Base-by-base conservation (phyloP, 2,888 invertebrate genomes). In the Mycalesis mineus region DNA sequence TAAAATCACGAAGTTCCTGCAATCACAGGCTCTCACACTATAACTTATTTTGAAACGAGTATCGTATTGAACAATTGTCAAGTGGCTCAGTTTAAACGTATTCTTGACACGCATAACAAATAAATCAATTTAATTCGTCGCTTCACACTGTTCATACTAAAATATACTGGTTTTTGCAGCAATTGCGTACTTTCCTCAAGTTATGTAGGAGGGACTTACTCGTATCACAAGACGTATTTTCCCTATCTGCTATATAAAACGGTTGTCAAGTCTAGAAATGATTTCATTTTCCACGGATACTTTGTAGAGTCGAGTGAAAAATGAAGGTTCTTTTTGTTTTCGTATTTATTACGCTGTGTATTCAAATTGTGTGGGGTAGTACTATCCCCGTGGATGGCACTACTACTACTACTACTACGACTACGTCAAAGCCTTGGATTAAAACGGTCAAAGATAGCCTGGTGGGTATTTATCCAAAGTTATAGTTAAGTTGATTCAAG, bases 401-500 rank as follows among this genome's bases (percentile, higher is more conserved):
- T 1, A 56, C 72, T 0, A 76, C 75, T 22, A 22, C 22, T 2
- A 22, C 22, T 22, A 22, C 22, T 22, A 22, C 22, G n/a, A n/a
- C n/a, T 1, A 76, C 77, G 0, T 58, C 61, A 15, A 78, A 76
- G 37, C 71, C 75, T 11, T 80, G 78, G 77, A 68, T 73, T 0
- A 64, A 67, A 45, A 80, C 72, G 64, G 42, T 81, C 31, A 78
- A 72, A 65, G 70, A 77, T 62, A 77, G 79, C 55, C 65, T 80
- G 73, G 77, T 80, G 60, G 36, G 79, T 77, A 64, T 7, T 9
- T n/a, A n/a, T n/a, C n/a, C 17, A 2, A 11, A 42, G 7, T n/a
- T n/a, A 9, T 22, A 5, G 22, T 22, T 5, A 22, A 22, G 22
- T 22, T 22, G 2, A 4, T 22, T 22, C 5, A 22, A 4, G 22